Base-by-base conservation (phyloP, 2,113 vertebrate genomes). In the Mirza zaza region DNA sequence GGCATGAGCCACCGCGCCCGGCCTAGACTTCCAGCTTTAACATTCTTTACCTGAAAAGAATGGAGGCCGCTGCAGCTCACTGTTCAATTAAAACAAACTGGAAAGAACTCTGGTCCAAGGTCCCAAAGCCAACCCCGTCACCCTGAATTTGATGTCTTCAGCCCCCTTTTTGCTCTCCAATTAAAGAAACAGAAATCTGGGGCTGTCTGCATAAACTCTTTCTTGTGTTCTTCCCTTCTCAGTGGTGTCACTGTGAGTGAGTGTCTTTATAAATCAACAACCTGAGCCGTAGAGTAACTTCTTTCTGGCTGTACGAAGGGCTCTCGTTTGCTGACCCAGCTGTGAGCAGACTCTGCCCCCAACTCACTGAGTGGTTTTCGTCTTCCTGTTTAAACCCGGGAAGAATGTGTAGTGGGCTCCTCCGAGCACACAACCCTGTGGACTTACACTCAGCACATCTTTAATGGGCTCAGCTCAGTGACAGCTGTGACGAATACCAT, bases 401-500 rank as follows among this genome's bases (percentile, higher is more conserved):
- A 87, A 87, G 97, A 79, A 55, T 23, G 92, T 79, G 50, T 4
- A 27, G 13, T 1, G 13, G 73, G 45, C 50, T 75, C 20, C 42
- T 71, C 45, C 14, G 55, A 77, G 50, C 75, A 8, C 42, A 14
- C 71, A 83, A 2, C 79, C 83, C 95, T 42, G 73, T 32, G 73
- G 39, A 75, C 45, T 55, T 2, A 42, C 63, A 68, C 90, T 96
- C 89, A 97, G 89, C 95, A 85, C 96, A 82, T 86, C 87, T 70
- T 77, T 95, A 92, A 92, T 86, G 92, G 96, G 91, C 92, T 92
- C 91, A 59, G 91, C 3, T 0, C 70, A 23, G 65, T 97, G 97
- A 98, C 96, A 97, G 96, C 96, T 94, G 93, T 98, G 97, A 98
- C 70, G 75, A 97, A 98, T 93, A 94, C 98, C 96, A 82, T 39